Evolutionary conservation across 2,888 invertebrate genomes (phyloP).

Genomic region (Pollenia griseotomentosa): DNA sequence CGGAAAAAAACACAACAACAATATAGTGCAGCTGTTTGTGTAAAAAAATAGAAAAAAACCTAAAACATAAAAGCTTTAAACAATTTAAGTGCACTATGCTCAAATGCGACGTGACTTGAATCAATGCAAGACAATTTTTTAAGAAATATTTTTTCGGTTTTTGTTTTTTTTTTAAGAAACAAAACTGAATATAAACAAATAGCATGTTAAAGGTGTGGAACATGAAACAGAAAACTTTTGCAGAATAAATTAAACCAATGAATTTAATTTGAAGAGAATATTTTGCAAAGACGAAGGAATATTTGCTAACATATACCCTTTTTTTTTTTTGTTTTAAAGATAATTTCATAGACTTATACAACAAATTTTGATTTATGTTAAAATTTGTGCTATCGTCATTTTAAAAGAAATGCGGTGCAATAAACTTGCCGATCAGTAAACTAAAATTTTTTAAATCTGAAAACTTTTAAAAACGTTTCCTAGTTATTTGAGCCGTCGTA

Average conservation of each 20-base stretch:
- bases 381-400: no score
- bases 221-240: slow-evolving; percentile 9
- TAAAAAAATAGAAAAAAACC: slow-evolving; percentile 42
- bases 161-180: neutral
- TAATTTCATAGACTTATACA: no score
- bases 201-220: slow-evolving; percentile 2
- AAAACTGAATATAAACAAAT: slow-evolving; percentile 39
- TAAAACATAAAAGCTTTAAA: slow-evolving; percentile 71
- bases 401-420: no score
- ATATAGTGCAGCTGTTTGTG: slow-evolving; percentile 31
- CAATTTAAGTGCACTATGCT: slow-evolving; percentile 74
- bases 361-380: no score
- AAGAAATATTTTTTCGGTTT: slow-evolving; percentile 17
- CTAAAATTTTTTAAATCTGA: no score
- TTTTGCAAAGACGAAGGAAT: neutral
- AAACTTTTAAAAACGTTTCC: no score
- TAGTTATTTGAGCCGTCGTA: no score
- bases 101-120: slow-evolving; percentile 74
- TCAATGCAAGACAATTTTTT: slow-evolving; percentile 57
- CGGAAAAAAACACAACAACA: slow-evolving; percentile 40
- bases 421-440: no score
- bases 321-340: no score
- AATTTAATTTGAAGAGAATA: neutral
- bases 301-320: no score
- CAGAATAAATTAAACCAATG: neutral